Conservation (phyloP, 35 echinoderm and acorn worm genomes). For the Ptychodera flava region DNA sequence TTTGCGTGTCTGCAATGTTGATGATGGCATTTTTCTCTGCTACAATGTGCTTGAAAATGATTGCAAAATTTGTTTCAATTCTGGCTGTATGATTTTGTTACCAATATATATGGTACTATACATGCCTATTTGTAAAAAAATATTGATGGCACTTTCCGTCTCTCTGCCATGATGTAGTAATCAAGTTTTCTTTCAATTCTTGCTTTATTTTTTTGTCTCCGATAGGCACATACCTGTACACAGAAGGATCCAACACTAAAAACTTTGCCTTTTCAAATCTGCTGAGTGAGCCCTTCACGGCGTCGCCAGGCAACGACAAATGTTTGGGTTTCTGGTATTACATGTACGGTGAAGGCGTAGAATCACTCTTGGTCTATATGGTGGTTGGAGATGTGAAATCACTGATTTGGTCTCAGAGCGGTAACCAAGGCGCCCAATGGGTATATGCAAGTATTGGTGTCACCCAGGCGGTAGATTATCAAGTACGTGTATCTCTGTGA, state of each 20-base stretch:
- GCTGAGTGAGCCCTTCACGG: neutral
- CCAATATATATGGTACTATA: too few relatives aligned
- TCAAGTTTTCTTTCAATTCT: too few relatives aligned
- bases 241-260: neutral
- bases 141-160: too few relatives aligned
- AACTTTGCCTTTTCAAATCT: slow-evolving; percentile 1
- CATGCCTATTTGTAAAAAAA: too few relatives aligned
- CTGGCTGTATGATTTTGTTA: too few relatives aligned
- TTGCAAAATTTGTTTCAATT: too few relatives aligned
- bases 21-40: too few relatives aligned
- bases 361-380: slow-evolving; percentile 19
- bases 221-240: slow-evolving; percentile 3
- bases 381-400: neutral
- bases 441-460: slow-evolving; percentile 1
- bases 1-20: too few relatives aligned
- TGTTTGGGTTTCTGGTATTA: slow-evolving; percentile 67
- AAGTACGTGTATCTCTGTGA: neutral
- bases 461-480: neutral
- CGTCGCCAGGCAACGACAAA: neutral
- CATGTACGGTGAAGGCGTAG: slow-evolving; percentile 36
- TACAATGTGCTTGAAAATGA: too few relatives aligned
- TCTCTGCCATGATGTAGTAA: too few relatives aligned
- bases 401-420: slow-evolving; percentile 29
- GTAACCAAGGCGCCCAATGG: slow-evolving; percentile 48
- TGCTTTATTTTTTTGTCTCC: neutral